Base-by-base conservation (phyloP, 1,140 invertebrate species). In the Camponotus pennsylvanicus region DNA sequence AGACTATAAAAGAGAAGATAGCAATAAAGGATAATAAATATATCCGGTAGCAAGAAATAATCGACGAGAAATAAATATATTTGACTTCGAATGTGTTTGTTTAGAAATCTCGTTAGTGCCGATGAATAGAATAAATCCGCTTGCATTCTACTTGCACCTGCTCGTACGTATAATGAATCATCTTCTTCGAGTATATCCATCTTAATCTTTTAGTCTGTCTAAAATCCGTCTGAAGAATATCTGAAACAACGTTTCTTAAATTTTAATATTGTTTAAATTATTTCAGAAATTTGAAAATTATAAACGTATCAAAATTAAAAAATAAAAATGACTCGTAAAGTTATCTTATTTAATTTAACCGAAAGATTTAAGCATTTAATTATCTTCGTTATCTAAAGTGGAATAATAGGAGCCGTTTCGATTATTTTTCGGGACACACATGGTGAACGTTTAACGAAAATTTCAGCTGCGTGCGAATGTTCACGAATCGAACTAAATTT, bases 401-500 rank as follows among this genome's bases (percentile, higher is more conserved):
- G 5, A 61, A 55, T 78, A 78, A 45, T 8, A 76, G 27, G 2
- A 5, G 27, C n/a, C 70, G 73, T 76, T 42, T 59, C 4, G 1
- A 8, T 76, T 27, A 2, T 78, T 18, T 45, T 52, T 52, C 61
- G 42, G 11, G n/a, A 7, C 15, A 69, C 13, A 37, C 32, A 21
- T 34, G 55, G n/a, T 27, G 4, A 76, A 61, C 3, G 21, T 40
- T 64, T 52, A 7, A 27, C 75, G 9, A 15, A n/a, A 27, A 32
- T 45, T 18, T 40, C n/a, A 34, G 34, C 27, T 18, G 59, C 57
- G 40, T 42, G n/a, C n/a, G 32, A 49, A 40, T 45, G 77, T 88
- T 88, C 21, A 88, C 82, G 86, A 63, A 64, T 82, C 73, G 91
- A 92, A 93, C 93, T 91, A 91, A 93, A 94, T 94, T 94, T 93